Percentiles rank a stretch among this genome's conserved stretches.
These are phyloP conservation scores for Diadegma fenestrale DNA, from an alignment of 2,888 invertebrate species.

Conservation along the genomic window DNA sequence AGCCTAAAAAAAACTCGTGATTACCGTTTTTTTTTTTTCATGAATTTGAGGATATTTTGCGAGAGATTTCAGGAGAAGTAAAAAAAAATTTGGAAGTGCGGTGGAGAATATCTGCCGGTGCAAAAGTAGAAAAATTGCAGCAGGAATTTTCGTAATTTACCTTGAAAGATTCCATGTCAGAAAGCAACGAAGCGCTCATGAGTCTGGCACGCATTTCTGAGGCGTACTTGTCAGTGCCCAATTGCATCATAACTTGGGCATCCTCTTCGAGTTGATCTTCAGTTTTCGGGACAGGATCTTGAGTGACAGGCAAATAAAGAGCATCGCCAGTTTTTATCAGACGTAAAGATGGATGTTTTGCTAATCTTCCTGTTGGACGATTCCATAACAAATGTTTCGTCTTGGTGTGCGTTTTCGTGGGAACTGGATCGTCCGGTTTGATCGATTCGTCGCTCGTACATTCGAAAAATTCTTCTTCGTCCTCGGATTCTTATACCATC, in stretches of 20 bases:
- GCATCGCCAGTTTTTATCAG: conserved; percentile 90
- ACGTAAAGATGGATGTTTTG: conserved; percentile 88
- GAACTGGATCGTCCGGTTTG: conserved; percentile 84
- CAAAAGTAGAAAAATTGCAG: not conserved
- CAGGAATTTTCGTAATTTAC: conserved; percentile 82
- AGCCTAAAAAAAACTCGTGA: conserved; percentile 85
- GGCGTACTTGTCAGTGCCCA: conserved; percentile 94
- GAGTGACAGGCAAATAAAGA: conserved; percentile 92
- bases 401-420: conserved; percentile 70
- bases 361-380: conserved; percentile 90
- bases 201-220: conserved; percentile 95
- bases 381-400: conserved; percentile 86
- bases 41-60: not conserved
- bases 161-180: conserved; percentile 99
- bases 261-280: conserved; percentile 98
- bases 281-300: conserved; percentile 98
- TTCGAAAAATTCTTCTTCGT: conserved; percentile 94
- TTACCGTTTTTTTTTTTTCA: not conserved
- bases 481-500: conserved; percentile 86
- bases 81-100: not conserved
- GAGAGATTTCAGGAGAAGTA: not conserved
- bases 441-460: conserved; percentile 87
- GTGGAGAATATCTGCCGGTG: not conserved
- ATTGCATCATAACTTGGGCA: conserved; percentile 94
- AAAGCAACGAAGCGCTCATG: conserved; percentile 97